These are phyloP conservation scores for Calephelis nemesis DNA, from an alignment of 1,140 invertebrate genomes.

Conservation along the genomic window DNA sequence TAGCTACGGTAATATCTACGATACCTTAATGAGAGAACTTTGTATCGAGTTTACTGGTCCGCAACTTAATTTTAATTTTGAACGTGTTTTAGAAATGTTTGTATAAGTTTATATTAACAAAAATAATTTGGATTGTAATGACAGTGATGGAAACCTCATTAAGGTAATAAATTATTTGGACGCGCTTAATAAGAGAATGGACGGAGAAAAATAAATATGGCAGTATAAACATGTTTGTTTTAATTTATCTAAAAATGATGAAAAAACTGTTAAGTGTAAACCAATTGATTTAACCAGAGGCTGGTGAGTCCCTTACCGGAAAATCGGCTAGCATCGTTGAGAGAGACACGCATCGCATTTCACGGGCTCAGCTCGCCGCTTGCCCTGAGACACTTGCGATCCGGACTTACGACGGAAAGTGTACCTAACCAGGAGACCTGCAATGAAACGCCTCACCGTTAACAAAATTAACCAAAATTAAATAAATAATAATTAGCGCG, in stretches of 20 bases:
- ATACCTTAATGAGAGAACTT: constrained; percentile 78
- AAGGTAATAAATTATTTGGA: constrained; percentile 37
- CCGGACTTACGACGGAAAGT: constrained; percentile 80
- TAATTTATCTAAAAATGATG: constrained; percentile 22
- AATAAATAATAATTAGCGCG: constrained; percentile 67
- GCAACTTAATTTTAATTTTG: constrained; percentile 37
- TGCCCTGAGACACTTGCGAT: constrained; percentile 76
- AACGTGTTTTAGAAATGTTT: constrained; percentile 25
- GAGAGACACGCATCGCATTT: constrained; percentile 78
- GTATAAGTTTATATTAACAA: too few species aligned
- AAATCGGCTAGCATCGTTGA: constrained; percentile 76
- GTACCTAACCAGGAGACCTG: constrained; percentile 80
- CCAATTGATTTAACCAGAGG: constrained; percentile 30
- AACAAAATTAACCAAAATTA: constrained; percentile 70
- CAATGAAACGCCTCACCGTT: constrained; percentile 77
- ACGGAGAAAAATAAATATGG: neutral
- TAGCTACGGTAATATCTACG: constrained; percentile 72
- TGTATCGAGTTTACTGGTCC: constrained; percentile 72
- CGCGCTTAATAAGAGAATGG: constrained; percentile 31
- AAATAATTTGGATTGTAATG: neutral
- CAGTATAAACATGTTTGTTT: neutral
- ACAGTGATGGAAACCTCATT: constrained; percentile 34
- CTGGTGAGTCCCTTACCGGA: constrained; percentile 69
- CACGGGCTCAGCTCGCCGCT: constrained; percentile 71
- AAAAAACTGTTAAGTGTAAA: constrained; percentile 6